Base-by-base conservation (phyloP, 2,797 vertebrate genomes). In the Cirrhinus molitorella region DNA sequence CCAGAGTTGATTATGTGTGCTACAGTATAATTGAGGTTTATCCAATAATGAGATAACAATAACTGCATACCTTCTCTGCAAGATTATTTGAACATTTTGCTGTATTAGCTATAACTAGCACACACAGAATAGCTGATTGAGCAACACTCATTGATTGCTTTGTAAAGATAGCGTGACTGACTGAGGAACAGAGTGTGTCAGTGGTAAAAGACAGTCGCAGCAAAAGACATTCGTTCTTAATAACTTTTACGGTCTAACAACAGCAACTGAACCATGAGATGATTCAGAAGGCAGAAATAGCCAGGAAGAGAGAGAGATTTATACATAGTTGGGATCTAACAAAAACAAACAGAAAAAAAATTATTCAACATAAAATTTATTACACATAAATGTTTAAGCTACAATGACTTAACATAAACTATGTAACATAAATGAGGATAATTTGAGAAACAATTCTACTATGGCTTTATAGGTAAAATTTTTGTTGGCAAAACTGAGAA, bases 131-230 rank as follows among this genome's bases (percentile, higher is more conserved):
- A 43, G 53, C 37, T 59, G 73, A 25, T 21, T 59, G 73, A 59
- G 53, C 55, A 76, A 59, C 73, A 59, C 23, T 43, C 34, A 59
- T 21, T 61, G 37, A 43, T 75, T 59, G 14, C 34, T 59, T 40
- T 76, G 37, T 59, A 74, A 75, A 75, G 72, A 40, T 17, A 23
- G 47, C 21, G 51, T 23, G 72, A 74, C 51, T 55, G 72, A n/a
- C 72, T 57, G 51, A 74, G 21, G 12, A 55, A 23, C 34, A 57
- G 31, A 23, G 51, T 34, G 51, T 34, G 21, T n/a, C 8, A 2
- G 51, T 55, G 12, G 51, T 74, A 21, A 53, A 51, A 72, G 68
- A 34, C 17, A 23, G 72, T 55, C 31, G 40, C 13, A 23, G 51
- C 51, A 74, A 74, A 55, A 74, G 19, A 16, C 72, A 21, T 55